Base-by-base conservation (phyloP, 1,140 invertebrate species). In the Zaprionus africanus region DNA sequence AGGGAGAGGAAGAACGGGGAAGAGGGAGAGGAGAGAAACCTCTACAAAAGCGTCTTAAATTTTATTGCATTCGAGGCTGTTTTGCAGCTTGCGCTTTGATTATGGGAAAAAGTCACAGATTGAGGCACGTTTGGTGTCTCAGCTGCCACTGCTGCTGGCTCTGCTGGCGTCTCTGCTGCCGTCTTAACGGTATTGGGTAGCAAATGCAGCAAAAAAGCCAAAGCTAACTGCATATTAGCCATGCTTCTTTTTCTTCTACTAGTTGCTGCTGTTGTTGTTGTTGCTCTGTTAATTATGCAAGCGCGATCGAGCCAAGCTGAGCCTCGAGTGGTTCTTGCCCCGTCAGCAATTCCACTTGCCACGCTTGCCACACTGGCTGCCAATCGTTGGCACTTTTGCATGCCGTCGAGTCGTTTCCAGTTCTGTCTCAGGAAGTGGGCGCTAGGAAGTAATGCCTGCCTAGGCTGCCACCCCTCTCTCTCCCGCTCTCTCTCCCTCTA, bases 41-140 rank as follows among this genome's bases (percentile, higher is more conserved):
- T 65, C 31, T 61, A 88, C 85, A 90, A 88, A 88, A 88, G 79
- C 76, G 81, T 82, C 76, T 88, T 88, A 90, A 88, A 79, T 88
- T 88, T 79, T 90, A 90, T 90, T 86, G 84, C 85, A 90, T 65
- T 73, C 56, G 70, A 43, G 36, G 63, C 71, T 65, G 57, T 76
- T 34, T 34, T 70, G 81, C 49, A 53, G 62, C 41, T 76, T 84
- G 74, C 75, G 73, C 81, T 84, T 90, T 88, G 85, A 90, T 88
- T 90, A 90, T 88, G 85, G 86, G 81, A 88, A 88, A 65, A 51
- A 60, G 36, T 51, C 61, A 5, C 38, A 36, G 65, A 31, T 59
- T 68, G 51, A 11, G 41, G 41, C 41, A 46, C 41, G 58, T 61
- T 19, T 51, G 49, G 15, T 28, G 19, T 49, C 38, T 41, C 38